phyloP scores from a whole-genome alignment of 2,888 invertebrate genomes.

The Drosophila barbarae region DNA sequence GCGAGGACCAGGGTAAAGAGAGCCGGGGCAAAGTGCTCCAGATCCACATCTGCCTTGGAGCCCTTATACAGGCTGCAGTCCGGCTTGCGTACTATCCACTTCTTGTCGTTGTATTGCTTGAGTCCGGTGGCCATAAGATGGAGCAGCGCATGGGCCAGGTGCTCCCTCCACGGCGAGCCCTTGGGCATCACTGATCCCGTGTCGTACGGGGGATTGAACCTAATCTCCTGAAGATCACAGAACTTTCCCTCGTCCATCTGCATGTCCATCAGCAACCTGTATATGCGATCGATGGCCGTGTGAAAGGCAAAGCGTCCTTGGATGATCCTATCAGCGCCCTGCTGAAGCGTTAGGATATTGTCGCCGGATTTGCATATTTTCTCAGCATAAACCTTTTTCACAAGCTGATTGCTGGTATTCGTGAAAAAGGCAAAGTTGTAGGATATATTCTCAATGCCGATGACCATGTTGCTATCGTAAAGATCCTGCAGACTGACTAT shows the following conservation, averaged over 20 bases:
- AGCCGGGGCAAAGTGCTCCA: slow-evolving; percentile 76
- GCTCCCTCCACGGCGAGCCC: slow-evolving; percentile 70
- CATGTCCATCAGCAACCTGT: slow-evolving; percentile 58
- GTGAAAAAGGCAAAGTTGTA: slow-evolving; percentile 73
- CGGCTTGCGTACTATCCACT: slow-evolving; percentile 66
- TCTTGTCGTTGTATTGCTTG: slow-evolving; percentile 64
- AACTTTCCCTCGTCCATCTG: slow-evolving; percentile 62
- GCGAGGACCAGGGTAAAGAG: slow-evolving; percentile 64
- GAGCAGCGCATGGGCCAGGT: slow-evolving; percentile 63
- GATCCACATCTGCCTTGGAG: slow-evolving; percentile 71
- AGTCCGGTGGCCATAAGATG: slow-evolving; percentile 66
- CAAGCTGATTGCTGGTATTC: slow-evolving; percentile 62
- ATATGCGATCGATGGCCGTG: slow-evolving; percentile 70
- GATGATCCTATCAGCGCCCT: slow-evolving; percentile 66
- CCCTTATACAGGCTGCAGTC: slow-evolving; percentile 68
- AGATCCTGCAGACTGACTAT: slow-evolving; percentile 70
- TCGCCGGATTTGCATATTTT: slow-evolving; percentile 64
- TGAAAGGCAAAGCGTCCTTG: slow-evolving; percentile 76
- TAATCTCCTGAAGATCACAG: slow-evolving; percentile 76
- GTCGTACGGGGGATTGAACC: slow-evolving; percentile 60
- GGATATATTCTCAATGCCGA: slow-evolving; percentile 77
- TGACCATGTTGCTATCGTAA: slow-evolving; percentile 69
- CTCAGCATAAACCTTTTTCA: slow-evolving; percentile 61
- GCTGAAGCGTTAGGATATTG: slow-evolving; percentile 66
- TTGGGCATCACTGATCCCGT: slow-evolving; percentile 50